A percentile compares a stretch with the other conserved stretches of the same genome.
Conservation (phyloP, 2,113 vertebrate species). For the Parus major region DNA sequence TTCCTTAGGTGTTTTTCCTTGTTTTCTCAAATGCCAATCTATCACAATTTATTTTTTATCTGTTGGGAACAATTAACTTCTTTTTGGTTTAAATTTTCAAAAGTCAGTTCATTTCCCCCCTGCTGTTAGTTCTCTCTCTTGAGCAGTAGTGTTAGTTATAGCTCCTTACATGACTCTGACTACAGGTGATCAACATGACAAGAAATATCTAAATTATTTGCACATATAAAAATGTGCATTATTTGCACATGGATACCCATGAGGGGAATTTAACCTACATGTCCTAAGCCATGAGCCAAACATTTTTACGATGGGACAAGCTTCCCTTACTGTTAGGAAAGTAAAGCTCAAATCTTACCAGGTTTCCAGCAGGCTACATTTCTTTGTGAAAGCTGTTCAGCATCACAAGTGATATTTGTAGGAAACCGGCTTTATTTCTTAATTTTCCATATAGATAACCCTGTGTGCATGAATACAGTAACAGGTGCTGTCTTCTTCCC, state of each 20-base stretch:
- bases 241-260: neutral
- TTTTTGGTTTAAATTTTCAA: neutral
- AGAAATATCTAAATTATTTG: neutral
- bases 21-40: too few species aligned
- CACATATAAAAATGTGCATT: neutral
- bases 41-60: neutral
- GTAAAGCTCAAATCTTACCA: neutral
- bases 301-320: neutral
- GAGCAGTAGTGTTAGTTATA: neutral
- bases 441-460: neutral
- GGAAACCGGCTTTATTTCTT: neutral
- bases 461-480: neutral
- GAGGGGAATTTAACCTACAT: neutral
- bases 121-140: neutral
- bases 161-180: neutral
- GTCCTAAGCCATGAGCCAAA: neutral
- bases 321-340: neutral
- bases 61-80: neutral
- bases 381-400: neutral
- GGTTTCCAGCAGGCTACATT: neutral
- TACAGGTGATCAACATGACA: neutral
- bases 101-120: neutral
- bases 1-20: too few species aligned
- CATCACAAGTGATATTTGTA: neutral
- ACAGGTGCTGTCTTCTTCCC: neutral